These are phyloP conservation scores for Dryobota labecula DNA, from an alignment of 2,888 invertebrate species.

Conservation along the genomic window DNA sequence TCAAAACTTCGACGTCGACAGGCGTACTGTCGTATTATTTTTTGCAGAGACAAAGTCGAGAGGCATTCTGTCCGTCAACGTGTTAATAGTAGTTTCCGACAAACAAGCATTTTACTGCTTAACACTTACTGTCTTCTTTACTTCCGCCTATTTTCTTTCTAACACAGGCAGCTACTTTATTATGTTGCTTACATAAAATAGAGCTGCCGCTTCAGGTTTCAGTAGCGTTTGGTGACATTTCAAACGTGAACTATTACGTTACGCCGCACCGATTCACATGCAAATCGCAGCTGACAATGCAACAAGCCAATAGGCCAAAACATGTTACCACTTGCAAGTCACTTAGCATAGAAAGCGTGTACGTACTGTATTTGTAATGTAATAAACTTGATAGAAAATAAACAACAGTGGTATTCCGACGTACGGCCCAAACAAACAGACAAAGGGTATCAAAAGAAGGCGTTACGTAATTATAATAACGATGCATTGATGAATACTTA, in stretches of 20 bases:
- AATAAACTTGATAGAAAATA: conserved; percentile 80
- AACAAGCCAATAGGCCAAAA: conserved; percentile 72
- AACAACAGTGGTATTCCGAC: conserved; percentile 76
- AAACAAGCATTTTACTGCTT: too few relatives aligned
- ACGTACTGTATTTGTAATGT: conserved; percentile 72
- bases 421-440: conserved; percentile 76
- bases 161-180: conserved; percentile 30
- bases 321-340: conserved; percentile 75
- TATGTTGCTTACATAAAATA: conserved; percentile 34
- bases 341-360: conserved; percentile 83
- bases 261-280: conserved; percentile 73
- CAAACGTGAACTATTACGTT: conserved; percentile 71
- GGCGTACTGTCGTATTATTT: too few relatives aligned
- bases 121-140: too few relatives aligned
- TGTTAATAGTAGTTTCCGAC: too few relatives aligned
- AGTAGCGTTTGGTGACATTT: conserved; percentile 64
- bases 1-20: too few relatives aligned
- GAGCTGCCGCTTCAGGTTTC: conserved; percentile 54
- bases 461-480: conserved; percentile 83
- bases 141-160: neutral
- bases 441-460: conserved; percentile 84
- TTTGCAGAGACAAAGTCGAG: too few relatives aligned
- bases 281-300: conserved; percentile 74
- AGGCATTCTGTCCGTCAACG: too few relatives aligned
- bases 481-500: conserved; percentile 74